phyloP scores from a whole-genome alignment of 2,888 invertebrate species.

The Gisinianus flammeolus region DNA sequence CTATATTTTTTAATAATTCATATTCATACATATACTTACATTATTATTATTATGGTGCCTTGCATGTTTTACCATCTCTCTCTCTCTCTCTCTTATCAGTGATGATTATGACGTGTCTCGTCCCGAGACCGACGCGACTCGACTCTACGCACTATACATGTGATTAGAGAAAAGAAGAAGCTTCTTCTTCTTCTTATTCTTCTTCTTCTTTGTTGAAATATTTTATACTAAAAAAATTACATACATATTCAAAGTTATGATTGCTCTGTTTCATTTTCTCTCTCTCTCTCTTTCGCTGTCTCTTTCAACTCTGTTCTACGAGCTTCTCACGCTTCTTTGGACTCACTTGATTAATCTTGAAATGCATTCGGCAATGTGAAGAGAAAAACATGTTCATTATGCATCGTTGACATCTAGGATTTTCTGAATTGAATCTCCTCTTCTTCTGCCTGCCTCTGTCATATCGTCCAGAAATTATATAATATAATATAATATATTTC shows the following conservation, averaged over 20 bases:
- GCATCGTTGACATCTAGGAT: slow-evolving; percentile 17
- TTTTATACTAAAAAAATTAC: neutral
- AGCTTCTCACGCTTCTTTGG: slow-evolving; percentile 39
- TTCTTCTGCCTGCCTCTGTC: too few species aligned
- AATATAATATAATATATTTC: too few species aligned
- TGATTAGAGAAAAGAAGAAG: neutral
- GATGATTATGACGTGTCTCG: slow-evolving; percentile 35
- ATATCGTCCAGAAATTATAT: too few species aligned
- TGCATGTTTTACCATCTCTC: neutral
- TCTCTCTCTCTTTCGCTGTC: slow-evolving; percentile 12
- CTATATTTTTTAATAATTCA: neutral
- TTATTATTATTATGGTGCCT: neutral
- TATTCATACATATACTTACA: neutral
- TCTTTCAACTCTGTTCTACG: too few species aligned
- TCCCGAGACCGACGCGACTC: neutral
- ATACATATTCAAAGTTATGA: slow-evolving; percentile 24
- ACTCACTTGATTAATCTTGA: slow-evolving; percentile 34
- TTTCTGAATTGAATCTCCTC: too few species aligned
- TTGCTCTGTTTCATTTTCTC: slow-evolving; percentile 33
- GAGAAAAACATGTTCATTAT: slow-evolving; percentile 30
- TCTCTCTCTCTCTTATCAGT: slow-evolving; percentile 11
- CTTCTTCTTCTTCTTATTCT: neutral
- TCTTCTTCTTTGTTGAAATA: slow-evolving; percentile 17
- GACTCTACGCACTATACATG: neutral
- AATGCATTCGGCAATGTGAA: slow-evolving; percentile 11